Evolutionary conservation across 92 coral and sea anemone genomes (phyloP), one percentile per base, ranked within the genome.

Genomic region (Bergia sp.): DNA sequence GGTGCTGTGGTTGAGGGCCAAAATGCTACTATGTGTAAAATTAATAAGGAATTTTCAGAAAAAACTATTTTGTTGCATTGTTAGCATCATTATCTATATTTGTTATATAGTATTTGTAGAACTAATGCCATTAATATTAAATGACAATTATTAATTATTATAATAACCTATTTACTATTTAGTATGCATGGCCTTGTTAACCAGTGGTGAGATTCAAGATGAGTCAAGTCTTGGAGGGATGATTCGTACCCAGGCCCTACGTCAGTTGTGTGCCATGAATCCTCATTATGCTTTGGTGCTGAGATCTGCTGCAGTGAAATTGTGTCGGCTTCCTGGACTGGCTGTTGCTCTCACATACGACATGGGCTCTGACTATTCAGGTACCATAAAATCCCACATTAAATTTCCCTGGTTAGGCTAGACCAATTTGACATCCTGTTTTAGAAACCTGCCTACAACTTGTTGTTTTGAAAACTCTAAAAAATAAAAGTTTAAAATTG

Each of bases 281-380:
- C 99, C 98, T 9, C 90, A 92, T 64, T 83, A 93, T 92, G 99
- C 99, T 39, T 88, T 95, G 67, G 91, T 91, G 21, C 91, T 96
- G 86, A 94, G 95, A 80, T 90, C 96, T 50, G 96, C 92, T 77
- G 96, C 99, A 29, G 93, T 94, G 12, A 88, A 92, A 82, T 91
- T 92, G 39, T 96, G 99, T 71, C 92, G 95, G 39, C 93, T 96
- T 72, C 99, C 99, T 80, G 99, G 98, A 72, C 95, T 96, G 75
- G 96, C 99, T 79, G 96, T 96, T 82, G 98, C 94, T 15, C 95
- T 96, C 74, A 94, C 97, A 49, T 95, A 95, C 55, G 99, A 96
- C 72, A 90, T 92, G 88, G 96, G 96, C 37, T 80, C 88, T 5
- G 98, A 93, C 23, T 67, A 83, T 45, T 69, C 87, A 44, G 87